phyloP scores from a whole-genome alignment of 2,113 vertebrate species.

The Microcebus griseorufus region DNA sequence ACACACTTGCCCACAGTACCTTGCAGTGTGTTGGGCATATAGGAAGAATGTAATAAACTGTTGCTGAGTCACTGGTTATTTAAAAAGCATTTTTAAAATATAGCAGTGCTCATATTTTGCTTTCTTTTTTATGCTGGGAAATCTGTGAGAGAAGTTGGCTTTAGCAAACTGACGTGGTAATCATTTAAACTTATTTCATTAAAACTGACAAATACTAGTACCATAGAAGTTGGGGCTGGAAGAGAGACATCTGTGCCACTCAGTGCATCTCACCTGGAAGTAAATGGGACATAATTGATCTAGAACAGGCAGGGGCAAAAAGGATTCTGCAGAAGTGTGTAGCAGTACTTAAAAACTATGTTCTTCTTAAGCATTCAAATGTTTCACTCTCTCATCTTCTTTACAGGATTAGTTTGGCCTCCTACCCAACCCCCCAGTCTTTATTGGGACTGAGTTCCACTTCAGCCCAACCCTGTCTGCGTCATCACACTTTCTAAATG shows the following conservation, averaged over 20 bases:
- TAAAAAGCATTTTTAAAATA: background rate
- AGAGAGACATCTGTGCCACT: background rate
- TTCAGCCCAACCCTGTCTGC: conserved; percentile 19
- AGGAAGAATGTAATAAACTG: background rate
- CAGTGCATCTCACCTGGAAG: background rate
- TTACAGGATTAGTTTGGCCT: background rate
- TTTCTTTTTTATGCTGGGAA: conserved; percentile 16
- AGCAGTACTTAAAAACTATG: background rate
- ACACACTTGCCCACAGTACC: background rate
- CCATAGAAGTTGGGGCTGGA: background rate
- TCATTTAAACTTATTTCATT: background rate
- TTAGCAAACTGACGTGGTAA: conserved; percentile 42
- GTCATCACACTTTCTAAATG: conserved; percentile 38
- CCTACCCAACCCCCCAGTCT: background rate
- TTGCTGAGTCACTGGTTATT: background rate
- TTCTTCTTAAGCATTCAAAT: background rate
- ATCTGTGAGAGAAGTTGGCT: background rate
- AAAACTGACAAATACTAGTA: background rate
- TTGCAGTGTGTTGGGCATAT: background rate
- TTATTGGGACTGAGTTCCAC: conserved; percentile 43
- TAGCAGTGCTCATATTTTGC: background rate
- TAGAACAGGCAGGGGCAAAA: background rate
- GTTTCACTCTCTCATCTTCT: background rate
- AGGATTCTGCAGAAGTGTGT: background rate
- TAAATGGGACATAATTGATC: background rate